These are phyloP conservation scores for Oenanthe oenanthe DNA, from an alignment of 2,113 vertebrate species.

Conservation along the genomic window DNA sequence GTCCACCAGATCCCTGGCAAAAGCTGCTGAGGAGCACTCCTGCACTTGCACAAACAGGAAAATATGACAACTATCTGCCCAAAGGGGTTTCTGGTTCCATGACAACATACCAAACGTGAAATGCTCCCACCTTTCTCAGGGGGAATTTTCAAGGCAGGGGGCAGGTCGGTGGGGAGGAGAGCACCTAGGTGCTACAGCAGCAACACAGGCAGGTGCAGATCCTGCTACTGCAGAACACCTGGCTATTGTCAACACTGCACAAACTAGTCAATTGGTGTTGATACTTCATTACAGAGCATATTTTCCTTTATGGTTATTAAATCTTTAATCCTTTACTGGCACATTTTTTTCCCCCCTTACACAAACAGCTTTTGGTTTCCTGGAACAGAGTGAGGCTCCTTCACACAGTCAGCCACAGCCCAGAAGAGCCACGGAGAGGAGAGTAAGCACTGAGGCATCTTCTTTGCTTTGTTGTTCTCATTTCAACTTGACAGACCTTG, in stretches of 20 bases:
- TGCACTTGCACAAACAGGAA: background rate
- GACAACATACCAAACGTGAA: slow-evolving; percentile 7
- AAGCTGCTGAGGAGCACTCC: background rate
- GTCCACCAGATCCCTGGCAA: background rate
- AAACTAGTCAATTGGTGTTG: background rate
- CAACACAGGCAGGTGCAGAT: background rate
- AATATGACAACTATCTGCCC: background rate
- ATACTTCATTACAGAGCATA: slow-evolving; percentile 13
- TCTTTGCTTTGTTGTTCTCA: slow-evolving; percentile 20
- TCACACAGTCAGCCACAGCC: background rate
- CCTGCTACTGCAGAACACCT: slow-evolving; percentile 18
- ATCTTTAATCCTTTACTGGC: slow-evolving; percentile 19
- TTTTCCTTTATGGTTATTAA: slow-evolving; percentile 2
- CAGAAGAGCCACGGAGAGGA: background rate
- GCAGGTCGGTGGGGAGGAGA: background rate
- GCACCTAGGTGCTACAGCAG: background rate
- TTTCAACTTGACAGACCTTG: background rate
- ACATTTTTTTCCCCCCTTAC: background rate
- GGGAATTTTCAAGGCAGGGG: background rate
- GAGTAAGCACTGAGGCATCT: background rate
- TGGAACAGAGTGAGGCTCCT: background rate
- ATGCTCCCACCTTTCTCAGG: background rate
- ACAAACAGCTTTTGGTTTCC: background rate
- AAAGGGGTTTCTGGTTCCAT: slow-evolving; percentile 35
- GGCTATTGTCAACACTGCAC: background rate